Percentiles rank a stretch among this genome's conserved stretches.
Conservation (phyloP, 2,888 invertebrate genomes). For the Protodeltote pygarga region DNA sequence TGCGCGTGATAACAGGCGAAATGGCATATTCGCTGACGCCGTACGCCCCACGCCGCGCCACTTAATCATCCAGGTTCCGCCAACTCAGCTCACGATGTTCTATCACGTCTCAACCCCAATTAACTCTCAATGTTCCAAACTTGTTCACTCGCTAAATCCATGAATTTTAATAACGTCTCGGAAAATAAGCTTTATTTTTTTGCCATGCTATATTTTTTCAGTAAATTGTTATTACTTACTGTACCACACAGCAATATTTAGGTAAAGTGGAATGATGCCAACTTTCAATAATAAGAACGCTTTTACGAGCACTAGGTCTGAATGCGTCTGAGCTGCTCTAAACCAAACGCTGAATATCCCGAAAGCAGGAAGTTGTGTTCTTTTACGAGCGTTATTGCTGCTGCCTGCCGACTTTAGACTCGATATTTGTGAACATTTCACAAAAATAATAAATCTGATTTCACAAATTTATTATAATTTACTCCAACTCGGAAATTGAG, state of each 20-base stretch:
- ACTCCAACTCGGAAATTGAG: conserved; percentile 9
- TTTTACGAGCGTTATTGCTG: conserved; percentile 50
- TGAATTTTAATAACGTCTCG: conserved; percentile 51
- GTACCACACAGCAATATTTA: conserved; percentile 65
- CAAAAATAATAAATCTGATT: conserved; percentile 25
- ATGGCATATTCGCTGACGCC: conserved; percentile 62
- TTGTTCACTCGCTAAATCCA: conserved; percentile 36
- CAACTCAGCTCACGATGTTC: conserved; percentile 57
- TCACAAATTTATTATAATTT: conserved; percentile 38
- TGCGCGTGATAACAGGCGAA: conserved; percentile 53
- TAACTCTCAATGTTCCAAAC: conserved; percentile 52
- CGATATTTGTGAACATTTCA: conserved; percentile 19
- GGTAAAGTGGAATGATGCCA: conserved; percentile 72
- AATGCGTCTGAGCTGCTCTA: conserved; percentile 47
- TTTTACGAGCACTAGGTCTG: conserved; percentile 52
- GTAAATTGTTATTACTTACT: conserved; percentile 63
- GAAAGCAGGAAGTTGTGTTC: conserved; percentile 50
- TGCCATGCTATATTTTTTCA: conserved; percentile 56
- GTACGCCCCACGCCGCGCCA: conserved; percentile 43
- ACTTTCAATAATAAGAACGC: conserved; percentile 63
- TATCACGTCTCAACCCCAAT: conserved; percentile 59
- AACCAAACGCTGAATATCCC: conserved; percentile 51
- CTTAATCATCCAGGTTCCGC: conserved; percentile 59
- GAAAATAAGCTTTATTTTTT: conserved; percentile 52
- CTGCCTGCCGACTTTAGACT: conserved; percentile 31